These are phyloP conservation scores for Enchytraeus crypticus DNA, from an alignment of 2,888 invertebrate species.

Conservation along the genomic window DNA sequence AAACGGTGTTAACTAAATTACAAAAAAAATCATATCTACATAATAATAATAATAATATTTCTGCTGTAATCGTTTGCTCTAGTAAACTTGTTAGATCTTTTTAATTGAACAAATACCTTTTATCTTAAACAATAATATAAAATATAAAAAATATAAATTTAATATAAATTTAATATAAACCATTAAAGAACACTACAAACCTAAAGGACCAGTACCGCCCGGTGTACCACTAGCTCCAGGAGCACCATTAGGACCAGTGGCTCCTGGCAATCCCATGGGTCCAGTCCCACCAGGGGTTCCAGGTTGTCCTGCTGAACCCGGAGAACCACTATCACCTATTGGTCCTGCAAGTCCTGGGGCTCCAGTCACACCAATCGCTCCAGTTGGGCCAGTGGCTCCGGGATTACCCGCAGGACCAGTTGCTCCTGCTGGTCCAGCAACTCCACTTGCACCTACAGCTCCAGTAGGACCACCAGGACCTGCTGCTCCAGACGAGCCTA, in stretches of 20 bases:
- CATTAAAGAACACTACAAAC: no score
- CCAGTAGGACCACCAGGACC: not conserved
- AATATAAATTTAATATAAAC: not conserved
- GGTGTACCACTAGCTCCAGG: not conserved
- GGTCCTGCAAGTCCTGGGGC: not conserved
- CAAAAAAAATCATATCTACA: no score
- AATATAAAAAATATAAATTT: not conserved
- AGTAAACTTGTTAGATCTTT: no score
- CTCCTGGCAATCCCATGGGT: not conserved
- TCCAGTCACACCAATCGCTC: slow-evolving; percentile 6
- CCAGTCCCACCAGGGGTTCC: not conserved
- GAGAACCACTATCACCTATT: not conserved
- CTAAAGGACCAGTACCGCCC: not conserved
- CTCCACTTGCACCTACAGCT: slow-evolving; percentile 3
- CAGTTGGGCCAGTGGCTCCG: slow-evolving; percentile 2
- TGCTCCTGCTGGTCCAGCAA: slow-evolving; percentile 4
- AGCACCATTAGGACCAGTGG: not conserved
- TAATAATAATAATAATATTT: no score
- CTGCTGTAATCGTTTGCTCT: no score
- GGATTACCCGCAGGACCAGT: slow-evolving; percentile 8
- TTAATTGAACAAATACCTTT: no score
- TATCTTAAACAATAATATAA: not conserved
- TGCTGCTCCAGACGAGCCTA: not conserved
- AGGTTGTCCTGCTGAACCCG: not conserved
- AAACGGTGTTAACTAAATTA: no score